phyloP scores from a whole-genome alignment of 1,140 invertebrate species.

The Lutraria rhynchaena region DNA sequence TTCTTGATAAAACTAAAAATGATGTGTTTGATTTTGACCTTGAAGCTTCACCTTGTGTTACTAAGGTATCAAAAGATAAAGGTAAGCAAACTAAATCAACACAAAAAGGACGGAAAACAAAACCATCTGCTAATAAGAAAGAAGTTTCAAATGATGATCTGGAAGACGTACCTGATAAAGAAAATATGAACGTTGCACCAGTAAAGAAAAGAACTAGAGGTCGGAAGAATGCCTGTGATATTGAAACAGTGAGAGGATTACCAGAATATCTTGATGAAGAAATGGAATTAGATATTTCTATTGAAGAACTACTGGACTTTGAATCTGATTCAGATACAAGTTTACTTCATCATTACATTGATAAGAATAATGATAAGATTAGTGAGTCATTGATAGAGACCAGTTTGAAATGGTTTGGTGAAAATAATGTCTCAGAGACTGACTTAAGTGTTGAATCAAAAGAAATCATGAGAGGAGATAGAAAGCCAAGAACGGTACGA shows the following conservation, averaged over 20 bases:
- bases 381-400: too few relatives aligned
- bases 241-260: not conserved
- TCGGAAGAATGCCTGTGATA: constrained; percentile 1
- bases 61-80: constrained; percentile 10
- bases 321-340: not conserved
- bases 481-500: constrained; percentile 17
- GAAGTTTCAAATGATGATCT: not conserved
- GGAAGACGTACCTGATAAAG: not conserved
- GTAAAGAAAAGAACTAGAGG: constrained; percentile 5
- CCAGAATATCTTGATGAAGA: not conserved
- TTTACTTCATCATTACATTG: too few relatives aligned
- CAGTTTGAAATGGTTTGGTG: too few relatives aligned
- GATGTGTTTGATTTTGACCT: constrained; percentile 47
- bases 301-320: constrained; percentile 12
- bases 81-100: constrained; percentile 3
- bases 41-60: constrained; percentile 44
- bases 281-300: constrained; percentile 8
- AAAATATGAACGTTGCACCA: constrained; percentile 3
- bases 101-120: constrained; percentile 16
- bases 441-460: constrained; percentile 48
- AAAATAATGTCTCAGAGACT: too few relatives aligned
- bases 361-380: too few relatives aligned
- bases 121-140: not conserved
- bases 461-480: constrained; percentile 63
- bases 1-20: not conserved